These are phyloP conservation scores for Acleris laterana DNA, from an alignment of 2,888 invertebrate genomes.

Conservation along the genomic window DNA sequence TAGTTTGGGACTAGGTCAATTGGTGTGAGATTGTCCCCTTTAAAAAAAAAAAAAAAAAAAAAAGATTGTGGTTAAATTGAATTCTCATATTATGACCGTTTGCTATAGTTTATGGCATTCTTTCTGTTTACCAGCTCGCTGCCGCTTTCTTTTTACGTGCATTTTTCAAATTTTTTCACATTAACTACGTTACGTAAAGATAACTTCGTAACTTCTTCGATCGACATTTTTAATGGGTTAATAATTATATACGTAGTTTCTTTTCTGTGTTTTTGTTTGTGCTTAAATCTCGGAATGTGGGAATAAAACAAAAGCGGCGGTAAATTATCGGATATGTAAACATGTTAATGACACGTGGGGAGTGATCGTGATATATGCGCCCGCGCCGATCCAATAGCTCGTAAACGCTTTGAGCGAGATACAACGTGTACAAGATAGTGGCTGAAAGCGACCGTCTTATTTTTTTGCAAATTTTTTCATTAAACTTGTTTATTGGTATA, in stretches of 20 bases:
- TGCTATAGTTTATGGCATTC: conserved; percentile 1
- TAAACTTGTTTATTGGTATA: not conserved
- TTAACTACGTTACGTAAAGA: not conserved
- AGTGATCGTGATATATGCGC: conserved; percentile 49
- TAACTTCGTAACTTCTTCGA: not conserved
- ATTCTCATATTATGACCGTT: not conserved
- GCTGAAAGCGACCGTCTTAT: not conserved
- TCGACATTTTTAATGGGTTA: not conserved
- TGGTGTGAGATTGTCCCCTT: no score
- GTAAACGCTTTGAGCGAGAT: conserved; percentile 20
- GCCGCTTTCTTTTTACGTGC: conserved; percentile 10
- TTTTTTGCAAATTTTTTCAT: not conserved
- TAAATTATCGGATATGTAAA: conserved; percentile 35
- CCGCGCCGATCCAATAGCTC: conserved; percentile 38
- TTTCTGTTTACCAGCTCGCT: not conserved
- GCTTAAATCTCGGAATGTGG: conserved; percentile 3
- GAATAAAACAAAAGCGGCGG: conserved; percentile 16
- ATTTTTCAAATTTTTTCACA: conserved; percentile 16
- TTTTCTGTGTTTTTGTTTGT: no score
- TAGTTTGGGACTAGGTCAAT: no score
- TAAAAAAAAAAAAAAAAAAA: no score
- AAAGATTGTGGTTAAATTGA: not conserved
- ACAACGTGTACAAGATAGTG: not conserved
- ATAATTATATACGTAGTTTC: not conserved
- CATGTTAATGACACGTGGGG: conserved; percentile 46